Base-by-base conservation (phyloP, 2,113 vertebrate species). In the Tragelaphus imberbis region DNA sequence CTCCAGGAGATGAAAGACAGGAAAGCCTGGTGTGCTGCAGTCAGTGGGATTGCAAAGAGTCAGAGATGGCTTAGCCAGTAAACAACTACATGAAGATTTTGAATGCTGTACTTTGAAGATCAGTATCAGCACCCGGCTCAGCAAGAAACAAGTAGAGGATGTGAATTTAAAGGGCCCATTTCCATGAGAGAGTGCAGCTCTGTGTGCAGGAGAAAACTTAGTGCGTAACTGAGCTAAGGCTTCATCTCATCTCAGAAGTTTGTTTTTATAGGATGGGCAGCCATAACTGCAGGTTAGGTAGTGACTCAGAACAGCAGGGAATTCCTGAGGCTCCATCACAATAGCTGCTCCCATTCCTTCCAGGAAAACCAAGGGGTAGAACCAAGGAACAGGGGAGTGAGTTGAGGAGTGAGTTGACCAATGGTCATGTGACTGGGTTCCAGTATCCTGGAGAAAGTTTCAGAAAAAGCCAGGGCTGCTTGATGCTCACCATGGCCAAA, bases 151-250 rank as follows among this genome's bases (percentile, higher is more conserved):
- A 87, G 30, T 15, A 75, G 47, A n/a, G 2, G 30, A 15, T 27
- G 1, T 9, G 36, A n/a, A 33, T 15, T 6, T 40, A 47, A 9
- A 14, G 19, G 9, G 6, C 27, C 19, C 30, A 9, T 33, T 53
- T 2, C 10, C 1, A 0, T 11, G n/a, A 71, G 4, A 75, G 6
- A 75, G 47, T 3, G 7, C 10, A n/a, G 49, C 21, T 28, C 49
- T 13, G 11, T 15, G 0, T 13, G 28, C 15, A 15, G 25, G 27
- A 27, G 21, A 16, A 82, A 56, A 7, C 5, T 36, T n/a, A 11
- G 71, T 6, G 3, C 55, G 40, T 33, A 16, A 30, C 40, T n/a
- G 9, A 56, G n/a, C 16, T 8, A 40, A 90, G 40, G 33, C 33
- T 28, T 56, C 27, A 40, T 7, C 51, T 44, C 40, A 86, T 30